Evolutionary conservation across 2,113 vertebrate genomes (phyloP).

Genomic region (Platysternon megacephalum): DNA sequence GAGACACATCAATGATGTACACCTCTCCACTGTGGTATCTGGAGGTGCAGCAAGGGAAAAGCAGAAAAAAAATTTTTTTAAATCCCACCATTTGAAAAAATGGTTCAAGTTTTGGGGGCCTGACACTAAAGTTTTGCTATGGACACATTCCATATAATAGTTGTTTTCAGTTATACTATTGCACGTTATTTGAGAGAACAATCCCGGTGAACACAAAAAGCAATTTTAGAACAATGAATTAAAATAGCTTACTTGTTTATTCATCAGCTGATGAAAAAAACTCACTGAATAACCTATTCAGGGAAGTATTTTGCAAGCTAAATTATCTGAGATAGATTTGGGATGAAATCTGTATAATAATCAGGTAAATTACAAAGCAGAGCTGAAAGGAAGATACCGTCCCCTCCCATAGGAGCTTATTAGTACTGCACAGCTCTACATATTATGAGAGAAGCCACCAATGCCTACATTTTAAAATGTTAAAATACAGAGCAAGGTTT

Average conservation of each 20-base stretch:
- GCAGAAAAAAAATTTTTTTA: neutral
- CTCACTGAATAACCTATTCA: neutral
- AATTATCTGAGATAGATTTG: neutral
- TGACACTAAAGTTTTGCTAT: neutral
- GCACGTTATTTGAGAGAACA: neutral
- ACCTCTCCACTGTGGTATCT: conserved; percentile 89
- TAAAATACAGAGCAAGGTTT: conserved; percentile 28
- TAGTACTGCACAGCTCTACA: neutral
- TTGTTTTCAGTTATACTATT: neutral
- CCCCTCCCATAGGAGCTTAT: neutral
- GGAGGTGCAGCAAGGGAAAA: neutral
- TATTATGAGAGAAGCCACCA: conserved; percentile 5
- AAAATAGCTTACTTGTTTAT: neutral
- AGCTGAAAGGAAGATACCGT: neutral
- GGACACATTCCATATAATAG: fast-evolving
- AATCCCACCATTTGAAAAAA: fast-evolving
- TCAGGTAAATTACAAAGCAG: neutral
- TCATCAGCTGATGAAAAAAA: fast-evolving
- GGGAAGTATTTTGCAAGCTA: neutral
- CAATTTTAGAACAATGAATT: neutral
- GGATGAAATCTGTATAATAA: neutral
- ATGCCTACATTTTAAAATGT: neutral
- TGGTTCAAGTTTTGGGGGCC: neutral
- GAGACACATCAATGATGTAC: conserved; percentile 95
- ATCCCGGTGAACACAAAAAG: neutral